Conservation (phyloP, 2,888 invertebrate species). For the Malthinus seriepunctatus region DNA sequence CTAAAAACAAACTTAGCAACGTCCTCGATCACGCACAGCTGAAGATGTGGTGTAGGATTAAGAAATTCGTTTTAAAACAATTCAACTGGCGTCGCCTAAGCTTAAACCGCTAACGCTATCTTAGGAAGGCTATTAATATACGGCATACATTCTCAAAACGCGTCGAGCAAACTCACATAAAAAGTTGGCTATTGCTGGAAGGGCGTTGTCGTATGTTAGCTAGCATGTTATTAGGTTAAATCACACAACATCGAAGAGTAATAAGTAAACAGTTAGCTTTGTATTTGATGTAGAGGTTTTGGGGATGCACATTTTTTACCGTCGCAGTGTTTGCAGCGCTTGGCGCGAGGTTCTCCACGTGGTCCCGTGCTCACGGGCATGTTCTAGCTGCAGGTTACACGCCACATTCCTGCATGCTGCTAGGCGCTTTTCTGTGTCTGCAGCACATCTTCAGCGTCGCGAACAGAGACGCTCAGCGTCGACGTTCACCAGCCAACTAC, state of each 20-base stretch:
- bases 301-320: conserved; percentile 56
- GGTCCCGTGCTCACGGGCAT: conserved; percentile 68
- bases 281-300: conserved; percentile 9
- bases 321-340: conserved; percentile 92
- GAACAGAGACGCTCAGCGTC: conserved; percentile 38
- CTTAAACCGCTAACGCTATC: conserved; percentile 38
- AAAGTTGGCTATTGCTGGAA: conserved; percentile 27
- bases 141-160: conserved; percentile 41
- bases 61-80: background rate
- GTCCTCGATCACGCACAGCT: too few species aligned
- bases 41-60: too few species aligned
- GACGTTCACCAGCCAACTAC: conserved; percentile 35
- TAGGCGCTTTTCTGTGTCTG: conserved; percentile 30
- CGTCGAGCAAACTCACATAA: conserved; percentile 36
- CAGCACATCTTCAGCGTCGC: conserved; percentile 44
- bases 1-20: too few species aligned
- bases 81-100: conserved; percentile 14
- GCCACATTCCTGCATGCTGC: conserved; percentile 44
- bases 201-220: conserved; percentile 33
- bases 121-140: conserved; percentile 40
- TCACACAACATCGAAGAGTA: conserved; percentile 29
- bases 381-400: conserved; percentile 46
- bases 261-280: conserved; percentile 24
- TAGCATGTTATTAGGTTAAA: conserved; percentile 29
- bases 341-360: conserved; percentile 79